Conservation (phyloP, 2,113 vertebrate genomes). For the Myrmophylax atrothorax region DNA sequence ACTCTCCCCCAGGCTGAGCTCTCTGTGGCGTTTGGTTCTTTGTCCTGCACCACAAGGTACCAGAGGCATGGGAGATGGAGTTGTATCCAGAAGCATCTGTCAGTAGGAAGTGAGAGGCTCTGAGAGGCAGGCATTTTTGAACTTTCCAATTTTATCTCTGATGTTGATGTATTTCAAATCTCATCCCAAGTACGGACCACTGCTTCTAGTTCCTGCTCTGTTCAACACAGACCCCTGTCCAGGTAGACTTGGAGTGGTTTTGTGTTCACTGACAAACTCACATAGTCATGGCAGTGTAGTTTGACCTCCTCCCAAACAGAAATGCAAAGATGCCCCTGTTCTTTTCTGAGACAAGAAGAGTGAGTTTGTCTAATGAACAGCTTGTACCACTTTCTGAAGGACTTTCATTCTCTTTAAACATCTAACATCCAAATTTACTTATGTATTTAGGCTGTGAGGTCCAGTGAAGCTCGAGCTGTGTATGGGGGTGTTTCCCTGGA, state of each 20-base stretch:
- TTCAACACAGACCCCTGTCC: neutral
- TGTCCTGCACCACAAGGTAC: neutral
- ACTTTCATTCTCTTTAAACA: neutral
- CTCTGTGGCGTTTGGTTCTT: neutral
- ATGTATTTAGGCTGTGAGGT: neutral
- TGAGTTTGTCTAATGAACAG: neutral
- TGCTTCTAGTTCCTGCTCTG: neutral
- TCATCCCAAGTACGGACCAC: neutral
- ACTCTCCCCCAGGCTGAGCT: neutral
- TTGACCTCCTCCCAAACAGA: neutral
- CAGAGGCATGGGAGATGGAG: neutral
- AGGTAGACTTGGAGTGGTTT: neutral
- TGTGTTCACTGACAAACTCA: neutral
- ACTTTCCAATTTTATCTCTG: neutral
- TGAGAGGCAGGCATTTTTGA: neutral
- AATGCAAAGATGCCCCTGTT: neutral
- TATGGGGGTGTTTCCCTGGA: neutral
- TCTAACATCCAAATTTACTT: neutral
- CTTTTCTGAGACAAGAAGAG: neutral
- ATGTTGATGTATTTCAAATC: neutral
- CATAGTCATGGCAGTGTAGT: neutral
- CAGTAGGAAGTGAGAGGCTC: neutral
- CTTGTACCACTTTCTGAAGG: neutral
- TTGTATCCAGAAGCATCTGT: neutral
- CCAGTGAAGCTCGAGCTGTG: neutral